Percentiles rank a stretch among this genome's conserved stretches.
Conservation (phyloP, 2,113 vertebrate genomes). For the Jacana jacana region DNA sequence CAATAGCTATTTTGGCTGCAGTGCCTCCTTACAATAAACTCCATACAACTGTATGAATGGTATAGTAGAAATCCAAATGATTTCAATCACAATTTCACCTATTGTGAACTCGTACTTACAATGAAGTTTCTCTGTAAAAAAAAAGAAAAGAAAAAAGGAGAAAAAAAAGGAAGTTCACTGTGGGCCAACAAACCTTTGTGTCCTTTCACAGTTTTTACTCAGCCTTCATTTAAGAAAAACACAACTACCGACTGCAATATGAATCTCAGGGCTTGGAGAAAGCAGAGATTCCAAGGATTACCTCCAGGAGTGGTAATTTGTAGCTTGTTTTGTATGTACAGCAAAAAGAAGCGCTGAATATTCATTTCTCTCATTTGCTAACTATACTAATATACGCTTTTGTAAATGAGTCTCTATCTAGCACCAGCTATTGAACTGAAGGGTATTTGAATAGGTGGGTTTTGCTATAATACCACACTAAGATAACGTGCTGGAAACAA, state of each 20-base stretch:
- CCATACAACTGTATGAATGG: conserved; percentile 27
- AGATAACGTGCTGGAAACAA: conserved; percentile 49
- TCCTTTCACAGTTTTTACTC: conserved; percentile 42
- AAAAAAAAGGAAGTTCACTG: no score
- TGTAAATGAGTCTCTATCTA: conserved; percentile 20
- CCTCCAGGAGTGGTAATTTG: neutral
- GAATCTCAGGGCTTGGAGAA: conserved; percentile 2
- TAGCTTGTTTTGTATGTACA: neutral
- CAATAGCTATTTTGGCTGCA: conserved; percentile 48
- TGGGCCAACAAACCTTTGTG: conserved; percentile 60
- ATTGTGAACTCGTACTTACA: conserved; percentile 8
- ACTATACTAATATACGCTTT: conserved; percentile 4
- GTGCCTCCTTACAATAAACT: conserved; percentile 33
- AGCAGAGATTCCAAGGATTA: conserved; percentile 20
- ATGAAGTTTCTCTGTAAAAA: conserved; percentile 40
- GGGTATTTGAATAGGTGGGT: conserved; percentile 34
- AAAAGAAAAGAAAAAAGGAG: neutral
- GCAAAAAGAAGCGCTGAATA: conserved; percentile 35
- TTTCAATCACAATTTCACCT: conserved; percentile 56
- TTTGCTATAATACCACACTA: neutral
- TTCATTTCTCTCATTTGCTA: conserved; percentile 39
- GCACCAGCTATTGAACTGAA: conserved; percentile 18
- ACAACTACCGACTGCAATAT: conserved; percentile 32
- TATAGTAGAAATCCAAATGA: conserved; percentile 46
- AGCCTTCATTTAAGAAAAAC: conserved; percentile 20